These are phyloP conservation scores for Synanceia verrucosa DNA, from an alignment of 2,797 vertebrate genomes.

Conservation along the genomic window DNA sequence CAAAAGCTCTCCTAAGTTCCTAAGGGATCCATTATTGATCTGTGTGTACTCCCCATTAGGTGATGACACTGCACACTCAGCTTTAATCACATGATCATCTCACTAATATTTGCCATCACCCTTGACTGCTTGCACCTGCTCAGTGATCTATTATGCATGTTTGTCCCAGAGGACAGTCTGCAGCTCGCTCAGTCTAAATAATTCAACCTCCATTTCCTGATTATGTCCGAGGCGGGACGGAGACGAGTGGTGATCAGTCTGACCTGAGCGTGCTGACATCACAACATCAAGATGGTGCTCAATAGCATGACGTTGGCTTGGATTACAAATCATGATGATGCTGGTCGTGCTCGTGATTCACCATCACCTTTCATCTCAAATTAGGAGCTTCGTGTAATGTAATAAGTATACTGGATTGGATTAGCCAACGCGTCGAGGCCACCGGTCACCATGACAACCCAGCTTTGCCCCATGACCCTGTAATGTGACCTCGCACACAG, in stretches of 20 bases:
- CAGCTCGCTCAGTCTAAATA: constrained; percentile 59
- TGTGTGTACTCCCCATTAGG: not conserved
- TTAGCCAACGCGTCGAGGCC: not conserved
- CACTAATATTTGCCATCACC: constrained; percentile 28
- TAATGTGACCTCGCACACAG: constrained; percentile 23
- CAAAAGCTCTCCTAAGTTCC: fast-evolving
- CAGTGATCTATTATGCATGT: constrained; percentile 56
- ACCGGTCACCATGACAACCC: constrained; percentile 14
- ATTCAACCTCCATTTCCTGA: constrained; percentile 69
- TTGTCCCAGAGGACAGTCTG: constrained; percentile 27
- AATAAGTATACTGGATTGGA: not conserved
- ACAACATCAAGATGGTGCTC: not conserved
- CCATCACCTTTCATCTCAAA: not conserved
- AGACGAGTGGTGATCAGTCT: not conserved
- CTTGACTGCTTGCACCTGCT: constrained; percentile 47
- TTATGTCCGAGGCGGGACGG: constrained; percentile 18
- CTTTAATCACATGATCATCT: constrained; percentile 24
- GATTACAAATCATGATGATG: not conserved
- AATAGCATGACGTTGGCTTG: not conserved
- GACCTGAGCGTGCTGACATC: not conserved
- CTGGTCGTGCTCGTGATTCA: no score
- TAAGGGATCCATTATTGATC: not conserved
- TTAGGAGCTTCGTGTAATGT: not conserved
- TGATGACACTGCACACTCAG: not conserved
- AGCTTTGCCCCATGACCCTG: constrained; percentile 33